Evolutionary conservation across 1,140 invertebrate species (phyloP).

Genomic region (Chironomus tepperi): DNA sequence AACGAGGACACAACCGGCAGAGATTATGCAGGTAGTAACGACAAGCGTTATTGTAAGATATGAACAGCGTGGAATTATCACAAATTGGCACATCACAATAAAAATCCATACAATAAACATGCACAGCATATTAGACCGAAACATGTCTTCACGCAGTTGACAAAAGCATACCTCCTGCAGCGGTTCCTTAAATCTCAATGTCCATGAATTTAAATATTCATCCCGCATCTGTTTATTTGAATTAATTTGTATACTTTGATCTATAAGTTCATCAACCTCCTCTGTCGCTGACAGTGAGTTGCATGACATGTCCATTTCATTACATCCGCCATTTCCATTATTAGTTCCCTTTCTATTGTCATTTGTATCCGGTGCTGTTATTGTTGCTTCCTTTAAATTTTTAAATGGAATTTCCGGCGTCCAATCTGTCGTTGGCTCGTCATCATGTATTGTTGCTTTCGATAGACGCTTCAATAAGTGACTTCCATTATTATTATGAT

Average conservation of each 20-base stretch:
- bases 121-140: slow-evolving; percentile 89
- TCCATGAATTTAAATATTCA: slow-evolving; percentile 79
- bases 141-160: slow-evolving; percentile 84
- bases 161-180: slow-evolving; percentile 54
- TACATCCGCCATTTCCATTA: not conserved
- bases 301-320: not conserved
- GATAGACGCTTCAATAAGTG: slow-evolving; percentile 27
- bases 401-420: slow-evolving; percentile 86
- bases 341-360: not conserved
- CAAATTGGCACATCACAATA: slow-evolving; percentile 67
- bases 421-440: slow-evolving; percentile 72
- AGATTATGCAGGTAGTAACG: slow-evolving; percentile 56
- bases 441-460: slow-evolving; percentile 50
- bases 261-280: slow-evolving; percentile 72
- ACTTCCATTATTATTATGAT: not conserved
- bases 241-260: slow-evolving; percentile 83
- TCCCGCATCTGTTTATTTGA: slow-evolving; percentile 85
- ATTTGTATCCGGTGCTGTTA: slow-evolving; percentile 17
- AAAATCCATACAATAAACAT: slow-evolving; percentile 86
- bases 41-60: slow-evolving; percentile 48
- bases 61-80: slow-evolving; percentile 62
- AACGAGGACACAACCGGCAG: slow-evolving; percentile 60
- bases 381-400: slow-evolving; percentile 53
- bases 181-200: slow-evolving; percentile 70
- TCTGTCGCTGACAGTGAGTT: slow-evolving; percentile 34